Percentiles rank a stretch among this genome's conserved stretches.
Conservation (phyloP, 2,888 invertebrate genomes). For the Apamea crenata region DNA sequence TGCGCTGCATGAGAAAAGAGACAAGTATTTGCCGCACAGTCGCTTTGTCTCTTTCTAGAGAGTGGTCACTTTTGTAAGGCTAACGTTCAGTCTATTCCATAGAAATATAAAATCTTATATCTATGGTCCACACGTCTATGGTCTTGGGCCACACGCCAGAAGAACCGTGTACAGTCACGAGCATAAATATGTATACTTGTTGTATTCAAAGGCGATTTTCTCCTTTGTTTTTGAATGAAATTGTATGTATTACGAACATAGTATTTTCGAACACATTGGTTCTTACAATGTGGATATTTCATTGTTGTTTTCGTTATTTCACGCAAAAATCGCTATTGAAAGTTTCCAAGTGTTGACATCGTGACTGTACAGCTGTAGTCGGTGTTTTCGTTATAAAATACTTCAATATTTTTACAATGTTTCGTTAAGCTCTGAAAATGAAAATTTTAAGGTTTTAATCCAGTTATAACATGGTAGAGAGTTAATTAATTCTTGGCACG, state of each 20-base stretch:
- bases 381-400: constrained; percentile 15
- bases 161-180: background rate
- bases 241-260: no score
- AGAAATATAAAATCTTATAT: no score
- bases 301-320: no score
- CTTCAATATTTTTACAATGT: constrained; percentile 22
- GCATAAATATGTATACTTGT: no score
- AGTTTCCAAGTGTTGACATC: no score
- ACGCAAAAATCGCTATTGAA: no score
- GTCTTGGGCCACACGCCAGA: background rate
- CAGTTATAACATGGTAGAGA: constrained; percentile 36
- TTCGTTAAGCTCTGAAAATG: constrained; percentile 26
- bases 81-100: background rate
- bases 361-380: background rate
- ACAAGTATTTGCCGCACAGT: no score
- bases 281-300: no score
- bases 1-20: no score
- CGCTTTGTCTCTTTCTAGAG: background rate
- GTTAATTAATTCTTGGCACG: constrained; percentile 46
- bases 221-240: no score
- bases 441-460: constrained; percentile 49
- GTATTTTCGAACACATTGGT: no score
- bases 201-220: no score
- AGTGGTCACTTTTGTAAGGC: background rate
- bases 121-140: background rate